Base-by-base conservation (phyloP, 2,113 vertebrate species). In the Dascyllus trimaculatus region DNA sequence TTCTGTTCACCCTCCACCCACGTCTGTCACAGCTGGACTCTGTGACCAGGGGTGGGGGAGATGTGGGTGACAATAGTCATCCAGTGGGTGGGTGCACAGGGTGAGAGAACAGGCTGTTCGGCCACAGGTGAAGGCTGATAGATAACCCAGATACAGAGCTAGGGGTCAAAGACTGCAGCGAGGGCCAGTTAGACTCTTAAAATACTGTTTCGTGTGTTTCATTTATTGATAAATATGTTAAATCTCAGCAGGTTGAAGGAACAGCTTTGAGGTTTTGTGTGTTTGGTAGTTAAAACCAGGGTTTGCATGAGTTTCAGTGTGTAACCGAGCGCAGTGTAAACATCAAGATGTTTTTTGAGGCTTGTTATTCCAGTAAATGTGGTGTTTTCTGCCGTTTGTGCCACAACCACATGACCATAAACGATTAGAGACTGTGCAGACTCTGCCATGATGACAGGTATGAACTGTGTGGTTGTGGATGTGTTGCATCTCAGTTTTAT, bases 121-220 rank as follows among this genome's bases (percentile, higher is more conserved):
- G 62, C 29, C 29, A 32, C 77, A 85, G 86, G 79, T 92, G 82
- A 91, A 92, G 89, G 92, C 63, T 89, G 56, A 77, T 19, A 65
- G 68, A 86, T 51, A 76, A 80, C 79, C 85, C 45, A 78, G 53
- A 75, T 53, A 53, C 54, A 54, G 72, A 67, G 35, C 52, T 2
- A 1, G 4, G 69, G 67, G 81, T 85, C 83, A 81, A 40, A 45
- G 46, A 43, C n/a, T 58, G 52, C 15, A 35, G 32, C 3, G 13
- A 63, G 38, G 35, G 69, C 5, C 29, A 49, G 51, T 32, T 25
- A 11, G 7, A 54, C 57, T 59, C 35, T 35, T 38, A 14, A 75
- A 65, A 46, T 21, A 10, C 60, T 26, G 43, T 15, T 14, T 46
- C 17, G 11, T n/a, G n/a, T n/a, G n/a, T n/a, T n/a, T n/a, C n/a